phyloP scores from a whole-genome alignment of 2,113 vertebrate genomes.

The Laterallus jamaicensis region DNA sequence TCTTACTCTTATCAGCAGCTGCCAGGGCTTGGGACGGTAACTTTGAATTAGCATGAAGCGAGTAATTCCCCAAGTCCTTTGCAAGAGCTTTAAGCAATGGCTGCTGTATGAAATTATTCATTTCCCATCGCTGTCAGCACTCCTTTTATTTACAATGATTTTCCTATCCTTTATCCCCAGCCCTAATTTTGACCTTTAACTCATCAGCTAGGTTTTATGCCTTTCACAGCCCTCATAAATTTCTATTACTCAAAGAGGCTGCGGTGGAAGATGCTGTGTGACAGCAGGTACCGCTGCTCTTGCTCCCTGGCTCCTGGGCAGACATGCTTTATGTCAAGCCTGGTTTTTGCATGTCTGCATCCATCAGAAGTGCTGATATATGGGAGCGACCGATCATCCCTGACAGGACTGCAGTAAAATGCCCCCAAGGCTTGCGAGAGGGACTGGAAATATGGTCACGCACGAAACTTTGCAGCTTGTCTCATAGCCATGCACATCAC shows the following conservation, averaged over 20 bases:
- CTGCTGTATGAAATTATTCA: background rate
- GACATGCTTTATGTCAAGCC: background rate
- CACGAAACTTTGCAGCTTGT: background rate
- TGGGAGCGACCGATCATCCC: background rate
- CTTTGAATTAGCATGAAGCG: slow-evolving; percentile 1
- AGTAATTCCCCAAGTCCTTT: background rate
- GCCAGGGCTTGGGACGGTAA: background rate
- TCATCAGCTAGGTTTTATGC: background rate
- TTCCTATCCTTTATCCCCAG: slow-evolving; percentile 16
- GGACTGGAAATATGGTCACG: fast-evolving
- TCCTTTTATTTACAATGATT: slow-evolving; percentile 29
- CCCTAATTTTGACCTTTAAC: slow-evolving; percentile 18
- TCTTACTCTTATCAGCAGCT: slow-evolving; percentile 26
- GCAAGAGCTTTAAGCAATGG: background rate
- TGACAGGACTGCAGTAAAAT: background rate
- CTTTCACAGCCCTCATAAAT: background rate
- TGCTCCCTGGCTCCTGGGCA: background rate
- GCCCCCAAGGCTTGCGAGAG: fast-evolving
- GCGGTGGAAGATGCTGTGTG: background rate
- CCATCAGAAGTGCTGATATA: background rate
- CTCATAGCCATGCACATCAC: background rate
- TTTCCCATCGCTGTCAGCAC: slow-evolving; percentile 26
- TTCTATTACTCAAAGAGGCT: background rate
- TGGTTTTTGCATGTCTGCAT: background rate
- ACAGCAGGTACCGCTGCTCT: background rate